phyloP scores from a whole-genome alignment of 2,888 invertebrate genomes.

The Mycalesis mineus region DNA sequence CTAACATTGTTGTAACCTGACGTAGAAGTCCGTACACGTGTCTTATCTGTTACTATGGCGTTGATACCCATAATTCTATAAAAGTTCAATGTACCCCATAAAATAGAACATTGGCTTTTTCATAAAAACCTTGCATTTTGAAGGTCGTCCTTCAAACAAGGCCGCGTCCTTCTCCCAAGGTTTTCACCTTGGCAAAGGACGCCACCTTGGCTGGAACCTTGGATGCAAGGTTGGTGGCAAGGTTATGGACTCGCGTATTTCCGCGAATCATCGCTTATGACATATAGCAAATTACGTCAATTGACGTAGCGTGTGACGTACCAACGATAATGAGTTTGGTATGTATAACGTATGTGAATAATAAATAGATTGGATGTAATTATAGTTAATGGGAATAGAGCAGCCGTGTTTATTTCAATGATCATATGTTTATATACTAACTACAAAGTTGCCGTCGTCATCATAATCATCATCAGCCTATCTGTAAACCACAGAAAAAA shows the following conservation, averaged over 20 bases:
- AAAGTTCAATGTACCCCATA: neutral
- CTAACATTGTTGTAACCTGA: neutral
- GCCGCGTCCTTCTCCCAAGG: constrained; percentile 41
- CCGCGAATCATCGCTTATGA: constrained; percentile 22
- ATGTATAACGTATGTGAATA: neutral
- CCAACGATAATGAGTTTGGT: neutral
- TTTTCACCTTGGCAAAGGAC: constrained; percentile 24
- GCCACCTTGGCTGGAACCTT: constrained; percentile 33
- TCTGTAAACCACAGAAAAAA: no score
- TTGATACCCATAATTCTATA: neutral
- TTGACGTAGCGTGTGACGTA: constrained; percentile 13
- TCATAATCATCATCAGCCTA: no score
- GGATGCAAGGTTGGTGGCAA: constrained; percentile 32
- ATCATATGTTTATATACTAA: no score
- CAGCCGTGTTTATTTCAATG: no score
- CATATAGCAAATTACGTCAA: constrained; percentile 11
- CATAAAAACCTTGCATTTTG: constrained; percentile 22
- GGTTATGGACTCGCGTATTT: constrained; percentile 21
- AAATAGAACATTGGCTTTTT: constrained; percentile 11
- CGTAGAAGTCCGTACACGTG: neutral
- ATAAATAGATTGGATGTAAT: no score
- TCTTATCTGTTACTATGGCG: neutral
- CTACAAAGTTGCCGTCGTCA: no score
- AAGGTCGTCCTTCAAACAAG: constrained; percentile 40
- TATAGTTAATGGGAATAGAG: no score